Evolutionary conservation across 1,140 invertebrate species (phyloP), one percentile per base, ranked within the genome.

Genomic region (Hermetia illucens): DNA sequence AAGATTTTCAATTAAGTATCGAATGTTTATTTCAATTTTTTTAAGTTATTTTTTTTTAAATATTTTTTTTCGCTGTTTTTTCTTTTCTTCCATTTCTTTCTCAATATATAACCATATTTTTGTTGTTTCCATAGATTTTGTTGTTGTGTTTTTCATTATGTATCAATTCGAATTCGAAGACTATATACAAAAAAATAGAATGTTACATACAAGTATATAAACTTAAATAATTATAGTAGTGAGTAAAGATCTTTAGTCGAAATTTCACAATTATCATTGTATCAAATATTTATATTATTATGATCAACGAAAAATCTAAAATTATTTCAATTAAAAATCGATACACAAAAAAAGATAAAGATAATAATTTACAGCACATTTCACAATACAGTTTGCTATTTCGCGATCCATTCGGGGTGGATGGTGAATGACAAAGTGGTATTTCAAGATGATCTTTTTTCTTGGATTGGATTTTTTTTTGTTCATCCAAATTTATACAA

Each of bases 161-260:
- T 29, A 47, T 48, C 44, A 27, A 27, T 27, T 27, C 24, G 24
- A 8, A 48, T 40, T 38, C 41, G 46, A 44, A 44, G 39, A 35
- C 50, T 52, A 53, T 43, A 43, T 45, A 36, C 20, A 40, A 21
- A 51, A 39, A 52, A 52, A 43, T 47, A 48, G 48, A 52, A 45
- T 51, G 53, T 48, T 51, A 53, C 49, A 53, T 51, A 53, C 51
- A 53, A 45, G 51, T 54, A 49, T 47, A 53, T 48, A 42, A 39
- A 34, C 33, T 13, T 32, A 32, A 32, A 6, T 32, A 15, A 15
- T 32, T 32, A 9, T 15, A 8, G 12, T 4, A 8, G 12, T 20
- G 6, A 20, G 19, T 15, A 6, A 4, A 18, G 12, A 8, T 19
- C 22, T 36, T 36, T 34, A 6, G 12, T 34, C 13, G 8, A 34